Base-by-base conservation (phyloP, 2,113 vertebrate genomes). In the Epinephelus cyanopodus region DNA sequence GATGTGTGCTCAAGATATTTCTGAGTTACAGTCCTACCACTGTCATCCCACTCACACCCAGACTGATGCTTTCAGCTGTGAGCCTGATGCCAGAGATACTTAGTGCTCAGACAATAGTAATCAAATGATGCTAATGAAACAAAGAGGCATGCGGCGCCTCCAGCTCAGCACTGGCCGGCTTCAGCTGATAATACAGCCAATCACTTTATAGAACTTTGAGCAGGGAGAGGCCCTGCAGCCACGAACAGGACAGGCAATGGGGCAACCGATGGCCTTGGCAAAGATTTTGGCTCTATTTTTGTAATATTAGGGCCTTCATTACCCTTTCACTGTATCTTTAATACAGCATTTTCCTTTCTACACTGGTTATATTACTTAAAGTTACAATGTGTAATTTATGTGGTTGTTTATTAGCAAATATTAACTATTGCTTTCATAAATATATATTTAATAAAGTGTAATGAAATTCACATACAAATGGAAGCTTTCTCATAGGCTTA, bases 121-220 rank as follows among this genome's bases (percentile, higher is more conserved):
- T 87, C 84, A 76, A 86, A 81, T 84, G 77, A 89, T 65, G 74
- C 77, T 80, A 87, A 89, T 90, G 70, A 89, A 90, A 79, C 68
- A 77, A 79, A 80, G 77, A 86, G 56, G 70, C 71, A 64, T 57
- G 54, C 48, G 54, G 61, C 1, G 29, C 67, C 76, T 65, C n/a
- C 0, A 74, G 79, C 48, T 58, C 23, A 5, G 70, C 29, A n/a
- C 19, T 52, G 0, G 70, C 48, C 61, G 13, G 11, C 58, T 60
- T 73, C 5, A 45, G 62, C 69, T 77, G 61, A 88, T 68, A 85
- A 10, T 67, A 61, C 29, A 57, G 57, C 33, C 67, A 13, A 83
- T 89, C 73, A 52, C 57, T 73, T 67, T 27, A 19, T 69, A 33
- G 62, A 57, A 68, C 69, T 63, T 62, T 63, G 50, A 66, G 33